A percentile compares a stretch with the other conserved stretches of the same genome.
Conservation (phyloP, 2,888 invertebrate species). For the Spilarctia lutea region DNA sequence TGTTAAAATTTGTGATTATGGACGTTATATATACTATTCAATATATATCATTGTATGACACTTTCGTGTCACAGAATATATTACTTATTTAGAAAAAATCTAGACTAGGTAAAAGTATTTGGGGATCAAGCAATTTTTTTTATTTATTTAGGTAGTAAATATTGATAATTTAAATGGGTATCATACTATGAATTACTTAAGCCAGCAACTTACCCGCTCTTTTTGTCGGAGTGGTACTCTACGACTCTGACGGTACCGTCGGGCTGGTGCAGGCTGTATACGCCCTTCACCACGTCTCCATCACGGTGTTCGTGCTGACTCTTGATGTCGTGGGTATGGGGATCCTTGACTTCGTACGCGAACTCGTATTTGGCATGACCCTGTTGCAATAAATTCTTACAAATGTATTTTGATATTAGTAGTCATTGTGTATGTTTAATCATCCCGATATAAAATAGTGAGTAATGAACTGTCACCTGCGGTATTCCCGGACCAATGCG, state of each 20-base stretch:
- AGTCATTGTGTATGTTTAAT: too few species aligned
- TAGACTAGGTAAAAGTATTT: too few species aligned
- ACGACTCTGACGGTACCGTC: slow-evolving; percentile 46
- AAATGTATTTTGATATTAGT: neutral
- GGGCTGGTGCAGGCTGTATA: slow-evolving; percentile 44
- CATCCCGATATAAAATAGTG: too few species aligned
- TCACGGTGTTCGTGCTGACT: slow-evolving; percentile 72
- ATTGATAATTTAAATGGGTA: neutral
- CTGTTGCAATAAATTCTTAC: slow-evolving; percentile 32
- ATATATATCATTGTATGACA: too few species aligned
- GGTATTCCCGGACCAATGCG: too few species aligned
- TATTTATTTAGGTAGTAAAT: neutral
- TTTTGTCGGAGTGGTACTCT: slow-evolving; percentile 43
- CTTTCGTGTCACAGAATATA: too few species aligned
- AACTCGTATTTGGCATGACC: slow-evolving; percentile 67
- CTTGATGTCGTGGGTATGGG: slow-evolving; percentile 81
- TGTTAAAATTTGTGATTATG: too few species aligned
- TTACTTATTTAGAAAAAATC: too few species aligned
- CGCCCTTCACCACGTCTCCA: slow-evolving; percentile 51
- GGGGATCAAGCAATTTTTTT: neutral
- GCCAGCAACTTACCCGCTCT: slow-evolving; percentile 24
- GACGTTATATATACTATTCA: too few species aligned
- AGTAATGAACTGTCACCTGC: too few species aligned
- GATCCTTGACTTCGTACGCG: slow-evolving; percentile 79
- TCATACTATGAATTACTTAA: neutral